Evolutionary conservation across 2,113 vertebrate genomes (phyloP).

Genomic region (Nanorana parkeri): DNA sequence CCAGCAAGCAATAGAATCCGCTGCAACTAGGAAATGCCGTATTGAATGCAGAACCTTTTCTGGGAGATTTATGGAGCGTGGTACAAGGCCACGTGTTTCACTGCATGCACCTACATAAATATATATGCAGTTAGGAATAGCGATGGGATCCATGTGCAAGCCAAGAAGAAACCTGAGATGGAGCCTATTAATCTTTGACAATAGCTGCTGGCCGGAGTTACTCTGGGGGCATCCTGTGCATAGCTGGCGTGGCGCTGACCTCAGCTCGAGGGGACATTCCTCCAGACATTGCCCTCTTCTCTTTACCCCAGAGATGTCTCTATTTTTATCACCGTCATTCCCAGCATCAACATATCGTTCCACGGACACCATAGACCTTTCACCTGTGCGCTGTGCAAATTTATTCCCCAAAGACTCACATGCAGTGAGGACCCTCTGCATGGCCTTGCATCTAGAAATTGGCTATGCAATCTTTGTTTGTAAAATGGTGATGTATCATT

Average conservation of each 20-base stretch:
- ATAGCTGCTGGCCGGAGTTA: background rate
- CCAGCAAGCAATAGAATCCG: too few relatives aligned
- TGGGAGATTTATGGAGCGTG: background rate
- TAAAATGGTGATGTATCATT: too few relatives aligned
- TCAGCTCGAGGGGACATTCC: constrained; percentile 44
- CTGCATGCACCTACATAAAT: constrained; percentile 35
- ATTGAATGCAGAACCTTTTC: too few relatives aligned
- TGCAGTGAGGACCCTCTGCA: too few relatives aligned
- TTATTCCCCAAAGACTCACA: background rate
- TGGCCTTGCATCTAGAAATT: too few relatives aligned
- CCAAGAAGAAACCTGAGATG: background rate
- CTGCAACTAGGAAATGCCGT: too few relatives aligned
- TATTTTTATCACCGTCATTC: constrained; percentile 3
- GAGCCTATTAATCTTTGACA: background rate
- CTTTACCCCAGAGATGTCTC: background rate
- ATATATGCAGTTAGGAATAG: constrained; percentile 38
- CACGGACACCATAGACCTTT: background rate
- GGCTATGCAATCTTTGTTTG: too few relatives aligned
- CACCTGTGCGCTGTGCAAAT: background rate
- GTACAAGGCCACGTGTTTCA: constrained; percentile 1
- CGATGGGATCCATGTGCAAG: background rate
- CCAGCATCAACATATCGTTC: background rate
- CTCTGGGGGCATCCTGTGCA: constrained; percentile 5
- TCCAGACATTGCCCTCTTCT: background rate
- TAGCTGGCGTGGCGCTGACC: background rate